Conservation (phyloP, 2,113 vertebrate species). For the Smithornis capensis region DNA sequence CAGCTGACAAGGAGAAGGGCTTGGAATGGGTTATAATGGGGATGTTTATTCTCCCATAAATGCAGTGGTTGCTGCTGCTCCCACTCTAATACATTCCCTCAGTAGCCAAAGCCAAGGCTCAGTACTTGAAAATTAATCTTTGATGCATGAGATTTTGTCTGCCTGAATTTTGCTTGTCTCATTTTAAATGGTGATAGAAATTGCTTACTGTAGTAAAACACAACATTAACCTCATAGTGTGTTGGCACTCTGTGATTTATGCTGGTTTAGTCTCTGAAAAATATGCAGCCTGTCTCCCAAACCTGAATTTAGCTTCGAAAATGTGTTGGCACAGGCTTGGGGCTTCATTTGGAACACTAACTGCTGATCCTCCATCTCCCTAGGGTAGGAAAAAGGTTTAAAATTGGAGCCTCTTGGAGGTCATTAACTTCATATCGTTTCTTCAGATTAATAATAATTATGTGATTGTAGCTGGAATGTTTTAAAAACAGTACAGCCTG, state of each 20-base stretch:
- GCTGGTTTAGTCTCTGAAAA: slow-evolving; percentile 50
- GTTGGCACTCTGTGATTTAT: slow-evolving; percentile 53
- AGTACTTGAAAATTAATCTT: slow-evolving; percentile 38
- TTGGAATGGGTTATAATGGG: neutral
- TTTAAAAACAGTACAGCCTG: neutral
- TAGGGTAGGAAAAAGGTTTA: neutral
- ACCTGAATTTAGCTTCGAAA: slow-evolving; percentile 52
- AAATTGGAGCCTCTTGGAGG: neutral
- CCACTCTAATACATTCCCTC: neutral
- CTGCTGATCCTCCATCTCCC: slow-evolving; percentile 14
- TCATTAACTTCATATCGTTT: neutral
- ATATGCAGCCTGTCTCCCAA: slow-evolving; percentile 42
- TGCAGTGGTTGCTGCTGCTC: neutral
- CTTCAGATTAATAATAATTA: slow-evolving; percentile 37
- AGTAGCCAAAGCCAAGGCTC: neutral
- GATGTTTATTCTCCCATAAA: slow-evolving; percentile 3
- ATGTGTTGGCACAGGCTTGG: slow-evolving; percentile 15
- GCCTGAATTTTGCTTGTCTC: slow-evolving; percentile 50
- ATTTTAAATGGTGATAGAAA: slow-evolving; percentile 62
- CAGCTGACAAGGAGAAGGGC: neutral
- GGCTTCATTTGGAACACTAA: neutral
- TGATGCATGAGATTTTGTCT: slow-evolving; percentile 47
- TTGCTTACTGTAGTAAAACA: slow-evolving; percentile 70
- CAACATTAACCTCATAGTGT: slow-evolving; percentile 56
- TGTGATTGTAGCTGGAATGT: neutral